Percentiles rank a stretch among this genome's conserved stretches.
Evolutionary conservation across 2,797 vertebrate species (phyloP).

Genomic region (Picus viridis): DNA sequence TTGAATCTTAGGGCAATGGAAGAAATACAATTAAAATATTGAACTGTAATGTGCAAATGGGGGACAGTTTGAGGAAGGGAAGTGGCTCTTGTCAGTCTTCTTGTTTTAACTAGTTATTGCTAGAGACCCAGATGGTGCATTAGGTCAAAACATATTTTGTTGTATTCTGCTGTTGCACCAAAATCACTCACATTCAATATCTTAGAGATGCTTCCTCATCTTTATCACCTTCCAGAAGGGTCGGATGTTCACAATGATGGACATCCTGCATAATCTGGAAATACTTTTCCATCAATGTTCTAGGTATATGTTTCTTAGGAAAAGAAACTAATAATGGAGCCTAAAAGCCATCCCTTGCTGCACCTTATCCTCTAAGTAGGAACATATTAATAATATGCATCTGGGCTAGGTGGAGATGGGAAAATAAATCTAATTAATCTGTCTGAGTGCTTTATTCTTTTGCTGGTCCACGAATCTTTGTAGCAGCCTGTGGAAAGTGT

Average conservation of each 20-base stretch:
- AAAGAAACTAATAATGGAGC: not conserved
- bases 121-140: not conserved
- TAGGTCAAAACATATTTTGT: not conserved
- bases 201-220: not conserved
- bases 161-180: not conserved
- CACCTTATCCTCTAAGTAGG: not conserved
- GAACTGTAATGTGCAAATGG: not conserved
- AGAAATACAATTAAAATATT: not conserved
- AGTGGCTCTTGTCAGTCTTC: not conserved
- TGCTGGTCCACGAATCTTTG: not conserved
- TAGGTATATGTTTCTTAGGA: fast-evolving
- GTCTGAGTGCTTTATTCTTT: not conserved
- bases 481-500: not conserved
- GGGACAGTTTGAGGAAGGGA: not conserved
- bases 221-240: not conserved
- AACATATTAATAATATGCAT: not conserved
- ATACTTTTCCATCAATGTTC: not conserved
- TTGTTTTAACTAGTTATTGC: not conserved
- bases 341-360: not conserved
- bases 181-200: not conserved
- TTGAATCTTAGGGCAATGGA: not conserved
- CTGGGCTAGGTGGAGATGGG: not conserved
- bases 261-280: not conserved
- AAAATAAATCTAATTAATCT: not conserved
- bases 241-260: not conserved